A percentile compares a stretch with the other conserved stretches of the same genome.
Conservation (phyloP, 2,797 vertebrate genomes). For the Chaetophractus vellerosus region DNA sequence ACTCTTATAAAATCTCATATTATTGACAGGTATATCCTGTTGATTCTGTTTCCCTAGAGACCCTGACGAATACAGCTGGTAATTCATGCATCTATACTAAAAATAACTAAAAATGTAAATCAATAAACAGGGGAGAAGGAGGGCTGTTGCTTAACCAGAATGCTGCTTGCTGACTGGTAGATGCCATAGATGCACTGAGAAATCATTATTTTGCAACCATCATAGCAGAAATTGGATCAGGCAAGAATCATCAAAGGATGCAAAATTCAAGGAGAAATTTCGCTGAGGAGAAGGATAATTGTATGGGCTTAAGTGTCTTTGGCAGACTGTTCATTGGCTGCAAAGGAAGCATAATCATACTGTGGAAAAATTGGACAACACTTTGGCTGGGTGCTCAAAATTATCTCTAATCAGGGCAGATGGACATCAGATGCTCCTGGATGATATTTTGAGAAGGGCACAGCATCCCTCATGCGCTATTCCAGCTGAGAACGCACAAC, state of each 20-base stretch:
- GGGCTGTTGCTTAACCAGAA: neutral
- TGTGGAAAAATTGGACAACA: neutral
- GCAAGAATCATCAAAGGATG: neutral
- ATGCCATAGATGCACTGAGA: neutral
- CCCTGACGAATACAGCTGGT: neutral
- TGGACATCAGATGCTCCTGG: neutral
- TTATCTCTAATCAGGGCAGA: neutral
- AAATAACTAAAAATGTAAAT: conserved; percentile 24
- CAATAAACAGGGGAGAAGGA: neutral
- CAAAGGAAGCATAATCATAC: neutral
- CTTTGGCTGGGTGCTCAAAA: neutral
- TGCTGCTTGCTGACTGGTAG: neutral
- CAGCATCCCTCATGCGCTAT: neutral
- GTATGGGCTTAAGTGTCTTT: neutral
- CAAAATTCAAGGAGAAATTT: conserved; percentile 1
- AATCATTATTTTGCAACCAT: conserved; percentile 44
- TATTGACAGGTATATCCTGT: too few relatives aligned
- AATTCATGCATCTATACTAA: neutral
- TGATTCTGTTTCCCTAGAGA: too few relatives aligned
- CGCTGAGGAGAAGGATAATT: neutral
- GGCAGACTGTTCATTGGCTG: neutral
- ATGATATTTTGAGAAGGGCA: neutral
- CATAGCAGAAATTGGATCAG: neutral
- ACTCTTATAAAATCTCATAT: too few relatives aligned
- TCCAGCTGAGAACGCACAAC: neutral